A percentile compares a stretch with the other conserved stretches of the same genome.
These are phyloP conservation scores for Emys orbicularis DNA, from an alignment of 2,797 vertebrate genomes.

Conservation along the genomic window DNA sequence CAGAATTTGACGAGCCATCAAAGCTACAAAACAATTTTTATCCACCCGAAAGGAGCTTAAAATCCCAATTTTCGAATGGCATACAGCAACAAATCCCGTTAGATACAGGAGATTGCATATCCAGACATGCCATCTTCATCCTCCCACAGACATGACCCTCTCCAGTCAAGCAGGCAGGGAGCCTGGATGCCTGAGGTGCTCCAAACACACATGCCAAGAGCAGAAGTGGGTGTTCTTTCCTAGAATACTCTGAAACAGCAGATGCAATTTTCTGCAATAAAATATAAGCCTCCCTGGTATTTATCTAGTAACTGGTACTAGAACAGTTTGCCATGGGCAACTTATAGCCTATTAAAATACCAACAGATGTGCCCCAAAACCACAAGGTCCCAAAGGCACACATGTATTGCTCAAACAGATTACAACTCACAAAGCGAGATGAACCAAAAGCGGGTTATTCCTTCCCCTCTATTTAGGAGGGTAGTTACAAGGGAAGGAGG, in stretches of 20 bases:
- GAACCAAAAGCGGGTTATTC: constrained; percentile 27
- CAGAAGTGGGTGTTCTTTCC: neutral
- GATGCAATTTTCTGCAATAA: constrained; percentile 50
- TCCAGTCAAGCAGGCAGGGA: neutral
- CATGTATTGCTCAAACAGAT: constrained; percentile 45
- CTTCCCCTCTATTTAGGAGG: constrained; percentile 1
- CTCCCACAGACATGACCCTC: neutral
- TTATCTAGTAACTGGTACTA: constrained; percentile 11
- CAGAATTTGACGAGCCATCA: neutral
- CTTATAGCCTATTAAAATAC: constrained; percentile 56
- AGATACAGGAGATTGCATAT: constrained; percentile 5
- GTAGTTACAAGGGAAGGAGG: neutral
- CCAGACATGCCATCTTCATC: constrained; percentile 26
- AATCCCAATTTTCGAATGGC: neutral
- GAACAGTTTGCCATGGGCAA: constrained; percentile 49
- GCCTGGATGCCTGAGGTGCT: neutral
- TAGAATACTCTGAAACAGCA: neutral
- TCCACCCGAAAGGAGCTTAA: neutral
- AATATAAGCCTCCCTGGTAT: constrained; percentile 41
- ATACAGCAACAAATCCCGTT: constrained; percentile 19
- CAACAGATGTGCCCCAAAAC: neutral
- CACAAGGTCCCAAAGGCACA: neutral
- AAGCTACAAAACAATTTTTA: neutral
- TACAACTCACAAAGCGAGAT: constrained; percentile 4
- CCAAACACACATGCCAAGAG: accelerated